Evolutionary conservation across 2,888 invertebrate species (phyloP).

Genomic region (Cheilosia vernalis): DNA sequence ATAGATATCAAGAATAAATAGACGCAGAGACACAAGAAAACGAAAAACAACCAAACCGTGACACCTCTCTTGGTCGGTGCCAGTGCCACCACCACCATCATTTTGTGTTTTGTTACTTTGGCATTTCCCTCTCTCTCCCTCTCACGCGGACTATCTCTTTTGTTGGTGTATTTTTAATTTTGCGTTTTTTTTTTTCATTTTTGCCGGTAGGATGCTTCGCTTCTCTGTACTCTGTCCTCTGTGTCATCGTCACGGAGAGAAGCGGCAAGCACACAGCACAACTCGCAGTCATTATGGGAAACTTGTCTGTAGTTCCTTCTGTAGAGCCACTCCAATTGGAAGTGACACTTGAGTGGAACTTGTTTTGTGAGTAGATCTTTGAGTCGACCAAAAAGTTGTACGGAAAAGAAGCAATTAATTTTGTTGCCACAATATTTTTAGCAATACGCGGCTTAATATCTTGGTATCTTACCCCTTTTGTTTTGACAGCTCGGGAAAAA

Average conservation of each 20-base stretch:
- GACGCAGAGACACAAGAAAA: background rate
- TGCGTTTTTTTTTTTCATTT: constrained; percentile 26
- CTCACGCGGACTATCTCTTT: background rate
- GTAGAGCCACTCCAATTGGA: too few relatives aligned
- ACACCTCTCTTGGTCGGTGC: constrained; percentile 47
- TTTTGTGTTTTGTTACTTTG: constrained; percentile 58
- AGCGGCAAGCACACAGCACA: constrained; percentile 23
- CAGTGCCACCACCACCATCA: constrained; percentile 5
- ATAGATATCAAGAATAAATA: constrained; percentile 41
- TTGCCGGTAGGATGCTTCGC: constrained; percentile 34
- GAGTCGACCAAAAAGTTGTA: too few relatives aligned
- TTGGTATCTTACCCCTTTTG: too few relatives aligned
- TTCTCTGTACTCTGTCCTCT: too few relatives aligned
- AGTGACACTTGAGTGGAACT: too few relatives aligned
- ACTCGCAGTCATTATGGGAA: constrained; percentile 58
- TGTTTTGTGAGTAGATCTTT: too few relatives aligned
- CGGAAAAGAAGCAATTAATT: too few relatives aligned
- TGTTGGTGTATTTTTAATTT: constrained; percentile 23
- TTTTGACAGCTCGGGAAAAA: too few relatives aligned
- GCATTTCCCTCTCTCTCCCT: constrained; percentile 30
- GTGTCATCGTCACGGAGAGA: background rate
- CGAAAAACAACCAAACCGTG: constrained; percentile 32
- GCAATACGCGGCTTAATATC: too few relatives aligned
- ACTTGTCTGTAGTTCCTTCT: constrained; percentile 46
- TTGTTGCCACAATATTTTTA: too few relatives aligned